These are phyloP conservation scores for Neodontobutis hainanensis DNA, from an alignment of 2,113 vertebrate species.

Conservation along the genomic window DNA sequence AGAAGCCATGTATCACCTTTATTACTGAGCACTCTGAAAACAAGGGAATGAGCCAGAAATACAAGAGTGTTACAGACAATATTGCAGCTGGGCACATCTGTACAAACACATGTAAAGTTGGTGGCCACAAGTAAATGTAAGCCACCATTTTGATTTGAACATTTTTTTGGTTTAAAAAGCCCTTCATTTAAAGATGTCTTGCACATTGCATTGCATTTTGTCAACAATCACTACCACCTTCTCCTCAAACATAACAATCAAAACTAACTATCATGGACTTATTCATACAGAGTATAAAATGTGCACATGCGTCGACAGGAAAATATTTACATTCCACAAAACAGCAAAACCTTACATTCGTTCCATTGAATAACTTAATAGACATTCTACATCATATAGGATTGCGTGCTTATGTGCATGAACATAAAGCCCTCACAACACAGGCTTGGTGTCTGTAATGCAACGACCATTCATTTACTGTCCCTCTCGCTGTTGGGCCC, in stretches of 20 bases:
- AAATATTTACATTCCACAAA: neutral
- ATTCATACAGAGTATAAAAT: neutral
- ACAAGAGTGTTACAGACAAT: slow-evolving; percentile 18
- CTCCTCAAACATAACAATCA: slow-evolving; percentile 1
- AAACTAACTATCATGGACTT: neutral
- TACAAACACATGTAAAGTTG: slow-evolving; percentile 18
- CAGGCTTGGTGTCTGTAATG: neutral
- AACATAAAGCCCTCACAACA: neutral
- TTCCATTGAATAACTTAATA: neutral
- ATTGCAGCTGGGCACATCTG: slow-evolving; percentile 25
- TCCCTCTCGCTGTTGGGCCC: slow-evolving; percentile 3
- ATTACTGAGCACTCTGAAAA: neutral
- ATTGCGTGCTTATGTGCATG: neutral
- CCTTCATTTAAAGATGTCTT: slow-evolving; percentile 43
- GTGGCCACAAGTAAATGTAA: neutral
- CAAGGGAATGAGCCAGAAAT: neutral
- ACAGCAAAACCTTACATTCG: neutral
- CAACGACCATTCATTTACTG: neutral
- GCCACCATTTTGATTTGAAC: neutral
- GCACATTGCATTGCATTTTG: slow-evolving; percentile 3
- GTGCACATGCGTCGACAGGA: neutral
- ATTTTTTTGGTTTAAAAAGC: slow-evolving; percentile 50
- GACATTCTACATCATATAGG: neutral
- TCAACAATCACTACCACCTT: neutral
- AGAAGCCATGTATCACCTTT: neutral